Evolutionary conservation across 2,113 vertebrate genomes (phyloP), one percentile per base, ranked within the genome.

Genomic region (Aspidoscelis tigris): DNA sequence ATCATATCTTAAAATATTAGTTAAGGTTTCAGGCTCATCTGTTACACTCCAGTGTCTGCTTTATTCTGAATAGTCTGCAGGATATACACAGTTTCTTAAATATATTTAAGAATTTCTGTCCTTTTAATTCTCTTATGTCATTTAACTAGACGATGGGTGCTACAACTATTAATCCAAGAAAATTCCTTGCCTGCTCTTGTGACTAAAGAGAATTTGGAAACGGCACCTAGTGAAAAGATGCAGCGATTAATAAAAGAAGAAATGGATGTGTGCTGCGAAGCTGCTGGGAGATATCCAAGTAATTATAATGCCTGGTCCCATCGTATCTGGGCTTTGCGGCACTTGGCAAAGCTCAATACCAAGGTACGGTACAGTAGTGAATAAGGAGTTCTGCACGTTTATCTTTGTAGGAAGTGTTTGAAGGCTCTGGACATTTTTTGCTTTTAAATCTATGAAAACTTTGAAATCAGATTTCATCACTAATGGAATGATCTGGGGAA

Each of bases 291-390:
- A 55, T 99, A 99, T 55, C 97, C 98, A 87, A 99, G 98, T 92
- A 99, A 99, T 95, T 99, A 99, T 90, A 99, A 99, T 22, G 98
- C 98, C 91, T 99, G 99, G 99, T 99, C 98, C 18, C 99, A 99
- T 93, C 98, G 98, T 69, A 98, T 99, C 93, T 99, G 99, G 99
- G 98, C 99, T 87, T 93, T 99, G 77, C 97, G 99, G 85, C 96
- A 98, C 88, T 93, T 99, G 95, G 97, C 97, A 90, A 97, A 96
- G 86, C 96, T 98, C 83, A 96, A 97, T 90, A 58, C 96, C 77
- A 99, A 99, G 98, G 99, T 99, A 96, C 66, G 89, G 41, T 44
- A 71, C 3, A 33, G 0, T 50, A 71, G 9, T 10, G 2, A 89
- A 87, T 69, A 61, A 74, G 80, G 86, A 53, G 83, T 69, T 74